phyloP scores from a whole-genome alignment of 2,888 invertebrate species.

The Rugalucina vietnamica region DNA sequence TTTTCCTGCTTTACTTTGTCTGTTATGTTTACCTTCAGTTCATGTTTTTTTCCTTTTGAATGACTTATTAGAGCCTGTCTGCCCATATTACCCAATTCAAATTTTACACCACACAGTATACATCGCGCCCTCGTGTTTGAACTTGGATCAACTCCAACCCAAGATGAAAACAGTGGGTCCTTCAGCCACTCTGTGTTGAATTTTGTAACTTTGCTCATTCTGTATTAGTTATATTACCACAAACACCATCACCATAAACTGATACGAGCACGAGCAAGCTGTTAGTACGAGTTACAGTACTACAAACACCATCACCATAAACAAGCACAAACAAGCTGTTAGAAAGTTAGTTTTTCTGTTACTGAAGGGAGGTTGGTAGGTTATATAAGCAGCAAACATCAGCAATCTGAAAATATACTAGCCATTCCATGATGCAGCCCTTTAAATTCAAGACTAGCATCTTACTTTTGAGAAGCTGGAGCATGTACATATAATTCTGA shows the following conservation, averaged over 20 bases:
- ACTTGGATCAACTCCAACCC: constrained; percentile 32
- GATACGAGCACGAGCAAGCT: background rate
- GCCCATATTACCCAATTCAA: constrained; percentile 51
- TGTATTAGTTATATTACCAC: constrained; percentile 7
- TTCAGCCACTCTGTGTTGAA: constrained; percentile 34
- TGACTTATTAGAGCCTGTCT: constrained; percentile 34
- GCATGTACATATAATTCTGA: background rate
- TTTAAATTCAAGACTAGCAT: background rate
- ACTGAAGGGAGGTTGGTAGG: background rate
- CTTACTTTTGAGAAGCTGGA: background rate
- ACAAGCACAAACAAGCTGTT: background rate
- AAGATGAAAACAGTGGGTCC: constrained; percentile 32
- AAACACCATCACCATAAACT: too few relatives aligned
- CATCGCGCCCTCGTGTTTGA: constrained; percentile 29
- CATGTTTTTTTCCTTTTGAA: constrained; percentile 39
- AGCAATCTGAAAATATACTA: constrained; percentile 1
- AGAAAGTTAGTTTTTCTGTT: background rate
- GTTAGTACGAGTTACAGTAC: background rate
- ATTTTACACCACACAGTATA: constrained; percentile 29
- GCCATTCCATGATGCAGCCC: background rate
- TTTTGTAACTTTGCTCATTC: constrained; percentile 25
- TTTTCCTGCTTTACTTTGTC: constrained; percentile 35
- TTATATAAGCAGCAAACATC: background rate
- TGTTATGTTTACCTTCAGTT: constrained; percentile 6
- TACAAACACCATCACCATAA: background rate